Conservation (phyloP, 2,113 vertebrate genomes). For the Axis porcinus region DNA sequence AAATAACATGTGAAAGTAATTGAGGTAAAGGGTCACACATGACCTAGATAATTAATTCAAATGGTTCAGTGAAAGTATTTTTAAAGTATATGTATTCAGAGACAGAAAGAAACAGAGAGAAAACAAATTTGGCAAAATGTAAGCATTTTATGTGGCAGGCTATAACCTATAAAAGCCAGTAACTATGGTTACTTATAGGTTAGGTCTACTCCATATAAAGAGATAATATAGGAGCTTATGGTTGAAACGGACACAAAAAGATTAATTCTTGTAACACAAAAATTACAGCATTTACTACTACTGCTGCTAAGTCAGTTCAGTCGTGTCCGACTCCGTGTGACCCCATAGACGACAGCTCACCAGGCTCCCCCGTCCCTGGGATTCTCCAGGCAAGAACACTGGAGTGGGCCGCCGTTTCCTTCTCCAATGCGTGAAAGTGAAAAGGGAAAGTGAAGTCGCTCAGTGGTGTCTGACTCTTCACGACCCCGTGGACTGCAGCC, state of each 20-base stretch:
- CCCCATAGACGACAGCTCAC: too few species aligned
- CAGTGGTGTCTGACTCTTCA: too few species aligned
- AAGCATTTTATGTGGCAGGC: background rate
- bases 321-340: too few species aligned
- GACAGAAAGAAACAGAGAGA: background rate
- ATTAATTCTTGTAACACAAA: background rate
- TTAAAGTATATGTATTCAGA: background rate
- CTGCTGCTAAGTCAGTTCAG: too few species aligned
- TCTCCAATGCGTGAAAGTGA: too few species aligned
- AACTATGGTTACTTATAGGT: background rate
- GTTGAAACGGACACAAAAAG: background rate
- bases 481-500: background rate
- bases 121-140: conserved; percentile 24
- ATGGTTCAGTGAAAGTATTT: background rate
- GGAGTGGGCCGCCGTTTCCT: too few species aligned
- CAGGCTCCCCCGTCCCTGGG: too few species aligned
- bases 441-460: too few species aligned
- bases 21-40: background rate
- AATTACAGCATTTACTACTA: background rate
- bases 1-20: background rate
- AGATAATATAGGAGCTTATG: background rate
- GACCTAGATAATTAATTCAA: background rate
- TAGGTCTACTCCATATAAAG: background rate
- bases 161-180: background rate
- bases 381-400: too few species aligned